Base-by-base conservation (phyloP, 2,797 vertebrate genomes). In the Takifugu rubripes region DNA sequence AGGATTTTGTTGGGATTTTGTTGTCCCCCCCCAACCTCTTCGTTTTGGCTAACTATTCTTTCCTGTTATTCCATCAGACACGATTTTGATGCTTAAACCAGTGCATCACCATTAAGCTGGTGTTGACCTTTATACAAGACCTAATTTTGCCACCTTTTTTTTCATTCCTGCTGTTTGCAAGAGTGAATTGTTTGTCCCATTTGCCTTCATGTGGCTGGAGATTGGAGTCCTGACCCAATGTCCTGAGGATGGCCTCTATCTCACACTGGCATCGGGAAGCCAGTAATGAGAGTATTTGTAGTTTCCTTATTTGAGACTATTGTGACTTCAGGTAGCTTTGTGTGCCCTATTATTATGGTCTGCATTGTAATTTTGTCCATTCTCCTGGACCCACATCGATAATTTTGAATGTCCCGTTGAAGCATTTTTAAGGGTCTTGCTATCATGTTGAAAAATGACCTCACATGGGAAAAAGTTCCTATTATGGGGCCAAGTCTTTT, bases 221-320 rank as follows among this genome's bases (percentile, higher is more conserved):
- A 90, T 89, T 89, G 84, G 82, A 88, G 88, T 89, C 85, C 61
- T 89, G 88, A 89, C 87, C 88, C 71, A 65, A 52, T 25, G 53
- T 75, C 75, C 62, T 57, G 61, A 59, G 61, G 74, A 69, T 24
- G 36, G 43, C 70, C 85, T 79, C 71, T 84, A 85, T 88, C 85
- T 84, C 68, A 47, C 11, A 52, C 68, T 59, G 74, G 63, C 75
- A 86, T 86, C 86, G 84, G 83, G 83, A 81, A 87, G 80, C 72
- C 65, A 77, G 72, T 88, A 88, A 89, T 87, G 85, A 79, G 86
- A 85, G 74, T 71, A 69, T 81, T 74, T 75, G 64, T 78, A 64
- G 66, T 81, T 78, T 36, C 33, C 83, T 84, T 78, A 79, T 84
- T 66, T 52, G 42, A 64, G 70, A 62, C 68, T 60, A 49, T 59